Conservation (phyloP, 2,113 vertebrate species). For the Onychostoma macrolepis region DNA sequence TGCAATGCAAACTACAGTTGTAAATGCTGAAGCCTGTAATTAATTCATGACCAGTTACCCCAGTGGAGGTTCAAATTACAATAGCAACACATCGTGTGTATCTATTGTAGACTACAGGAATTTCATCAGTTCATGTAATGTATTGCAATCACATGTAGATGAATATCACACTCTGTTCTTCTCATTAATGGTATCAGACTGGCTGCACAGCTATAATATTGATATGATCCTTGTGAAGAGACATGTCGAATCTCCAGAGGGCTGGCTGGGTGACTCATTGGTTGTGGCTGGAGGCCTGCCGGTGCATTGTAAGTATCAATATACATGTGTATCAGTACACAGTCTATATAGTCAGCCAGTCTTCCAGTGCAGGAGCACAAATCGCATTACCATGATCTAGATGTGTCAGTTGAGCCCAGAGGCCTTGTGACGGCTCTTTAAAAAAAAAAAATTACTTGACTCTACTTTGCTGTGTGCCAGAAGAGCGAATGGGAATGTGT, state of each 20-base stretch:
- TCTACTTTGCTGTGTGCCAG: not conserved
- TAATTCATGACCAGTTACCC: slow-evolving; percentile 52
- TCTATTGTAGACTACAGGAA: not conserved
- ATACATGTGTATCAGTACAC: slow-evolving; percentile 16
- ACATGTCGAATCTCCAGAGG: not conserved
- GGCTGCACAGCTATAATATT: slow-evolving; percentile 11
- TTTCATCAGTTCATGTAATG: slow-evolving; percentile 35
- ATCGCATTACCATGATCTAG: slow-evolving; percentile 6
- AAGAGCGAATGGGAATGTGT: not conserved
- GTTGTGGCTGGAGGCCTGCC: slow-evolving; percentile 2
- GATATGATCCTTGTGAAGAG: slow-evolving; percentile 25
- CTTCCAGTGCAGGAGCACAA: not conserved
- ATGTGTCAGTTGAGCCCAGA: not conserved
- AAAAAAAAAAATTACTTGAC: no score
- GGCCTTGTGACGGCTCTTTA: not conserved
- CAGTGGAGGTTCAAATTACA: slow-evolving; percentile 53
- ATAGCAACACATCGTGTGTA: slow-evolving; percentile 8
- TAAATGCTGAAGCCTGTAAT: slow-evolving; percentile 49
- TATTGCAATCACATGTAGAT: slow-evolving; percentile 12
- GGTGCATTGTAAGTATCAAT: slow-evolving; percentile 16
- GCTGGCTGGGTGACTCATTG: slow-evolving; percentile 1
- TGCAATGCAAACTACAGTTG: slow-evolving; percentile 49
- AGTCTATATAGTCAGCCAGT: not conserved
- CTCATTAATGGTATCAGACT: slow-evolving; percentile 15
- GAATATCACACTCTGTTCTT: slow-evolving; percentile 3